Base-by-base conservation (phyloP, 2,113 vertebrate species). In the Chrysochloris asiatica region DNA sequence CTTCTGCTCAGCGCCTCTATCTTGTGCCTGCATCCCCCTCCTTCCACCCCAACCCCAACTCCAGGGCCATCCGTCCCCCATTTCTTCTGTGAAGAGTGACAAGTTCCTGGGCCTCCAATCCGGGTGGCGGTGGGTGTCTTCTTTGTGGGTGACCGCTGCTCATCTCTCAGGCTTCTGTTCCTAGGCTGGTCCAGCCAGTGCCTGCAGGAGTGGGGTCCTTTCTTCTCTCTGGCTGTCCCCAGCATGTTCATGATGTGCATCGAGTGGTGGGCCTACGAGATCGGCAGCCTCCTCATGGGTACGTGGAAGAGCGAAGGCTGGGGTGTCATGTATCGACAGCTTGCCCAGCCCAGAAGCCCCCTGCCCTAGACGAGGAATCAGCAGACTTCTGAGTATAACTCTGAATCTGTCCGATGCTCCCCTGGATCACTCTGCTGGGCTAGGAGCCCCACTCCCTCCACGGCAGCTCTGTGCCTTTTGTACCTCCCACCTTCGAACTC, bases 181-280 rank as follows among this genome's bases (percentile, higher is more conserved):
- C 19, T 90, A 99, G 98, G 98, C 65, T 99, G 99, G 99, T 98
- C 98, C 95, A 97, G 50, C 0, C 98, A 98, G 50, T 98, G 98
- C 63, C 98, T 99, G 80, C 98, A 98, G 97, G 98, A 98, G 11
- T 99, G 98, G 98, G 98, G 98, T 50, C 94, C 98, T 48, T 99
- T 98, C 92, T 98, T 98, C 97, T 96, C 97, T 45, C 97, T 99
- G 78, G 99, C 98, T 0, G 0, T 98, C 52, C 98, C 98, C 89
- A 98, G 98, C 88, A 93, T 90, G 41, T 96, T 98, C 3, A 98
- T 98, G 98, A 8, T 97, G 41, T 98, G 92, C 92, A 96, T 98
- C 24, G 98, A 99, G 82, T 98, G 98, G 98, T 98, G 98, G 98
- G 71, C 98, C n/a, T 98, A 98, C 80, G 98, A 98, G 83, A 88